Evolutionary conservation across 2,113 vertebrate genomes (phyloP), one percentile per base, ranked within the genome.

Genomic region (Salvelinus sp.): DNA sequence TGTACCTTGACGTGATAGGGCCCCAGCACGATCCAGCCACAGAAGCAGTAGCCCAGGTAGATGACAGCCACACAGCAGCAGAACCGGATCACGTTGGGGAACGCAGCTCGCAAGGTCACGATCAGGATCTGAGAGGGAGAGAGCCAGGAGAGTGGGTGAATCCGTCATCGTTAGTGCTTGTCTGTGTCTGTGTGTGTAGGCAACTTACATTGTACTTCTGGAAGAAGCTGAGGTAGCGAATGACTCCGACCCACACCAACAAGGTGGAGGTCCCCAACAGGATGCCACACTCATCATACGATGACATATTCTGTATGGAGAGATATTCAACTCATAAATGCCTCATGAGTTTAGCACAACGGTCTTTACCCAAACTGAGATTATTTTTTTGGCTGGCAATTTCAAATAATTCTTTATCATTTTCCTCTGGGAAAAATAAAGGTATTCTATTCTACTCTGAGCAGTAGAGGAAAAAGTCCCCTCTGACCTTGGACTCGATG

Each of bases 41-140:
- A 99, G 93, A 99, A 99, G 88, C 97, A 99, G 80, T 98, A 99
- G 66, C 97, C 97, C 85, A 99, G 83, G 80, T 99, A 99, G 86
- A 99, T 99, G 74, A 97, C 96, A 0, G 96, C 96, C 54, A 96
- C 96, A 0, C 97, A 99, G 91, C 96, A 96, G 86, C 95, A 96
- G 92, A 99, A 99, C 0, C 97, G 95, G 72, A 99, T 97, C 76
- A 99, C 96, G 0, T 96, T 96, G 58, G 97, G 97, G 3, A 99
- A 93, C 0, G 97, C 96, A 4, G 95, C 96, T 12, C 95, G 83
- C 2, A 98, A 91, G 0, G 97, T 98, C 27, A 98, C 91, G 0
- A 99, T 98, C 70, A 98, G 94, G 79, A 98, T 97, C 97, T 98
- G 79, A 0, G 13, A 72, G 38, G 57, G n/a, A 1, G 23, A 27